Percentiles rank a stretch among this genome's conserved stretches.
These are phyloP conservation scores for Notodonta dromedarius DNA, from an alignment of 2,888 invertebrate species.

Conservation along the genomic window DNA sequence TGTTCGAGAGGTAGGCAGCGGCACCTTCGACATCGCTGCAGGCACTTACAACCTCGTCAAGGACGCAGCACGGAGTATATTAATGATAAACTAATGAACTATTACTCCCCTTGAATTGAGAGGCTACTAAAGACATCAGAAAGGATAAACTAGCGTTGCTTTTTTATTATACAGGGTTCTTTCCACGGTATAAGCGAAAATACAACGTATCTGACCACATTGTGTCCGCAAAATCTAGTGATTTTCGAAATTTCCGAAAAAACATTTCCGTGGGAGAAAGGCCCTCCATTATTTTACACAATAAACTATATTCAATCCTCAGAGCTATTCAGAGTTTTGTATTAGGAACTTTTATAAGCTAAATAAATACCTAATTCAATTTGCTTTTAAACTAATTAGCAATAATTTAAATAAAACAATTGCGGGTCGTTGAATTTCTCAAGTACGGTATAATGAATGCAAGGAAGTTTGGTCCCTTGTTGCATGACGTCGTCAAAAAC, in stretches of 20 bases:
- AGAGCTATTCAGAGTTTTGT: no score
- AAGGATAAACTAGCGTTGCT: neutral
- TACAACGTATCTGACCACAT: no score
- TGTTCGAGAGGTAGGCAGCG: conserved; percentile 4
- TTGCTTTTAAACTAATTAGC: conserved; percentile 3
- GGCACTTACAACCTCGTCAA: conserved; percentile 15
- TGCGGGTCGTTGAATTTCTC: neutral
- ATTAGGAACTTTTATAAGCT: neutral
- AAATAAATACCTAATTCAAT: neutral
- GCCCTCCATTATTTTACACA: no score
- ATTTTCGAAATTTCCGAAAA: no score
- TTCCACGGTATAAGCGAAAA: no score
- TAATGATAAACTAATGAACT: neutral
- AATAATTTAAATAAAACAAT: conserved; percentile 6
- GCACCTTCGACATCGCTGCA: conserved; percentile 8
- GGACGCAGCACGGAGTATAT: conserved; percentile 10
- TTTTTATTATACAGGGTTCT: neutral
- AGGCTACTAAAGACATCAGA: neutral
- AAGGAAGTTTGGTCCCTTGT: conserved; percentile 6
- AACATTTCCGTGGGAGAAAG: no score
- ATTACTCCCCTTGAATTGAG: neutral
- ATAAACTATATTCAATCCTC: no score
- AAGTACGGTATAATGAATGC: conserved; percentile 5
- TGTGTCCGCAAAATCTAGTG: no score
- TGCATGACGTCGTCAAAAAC: conserved; percentile 4